Evolutionary conservation across 2,113 vertebrate genomes (phyloP).

Genomic region (Ahaetulla prasina): DNA sequence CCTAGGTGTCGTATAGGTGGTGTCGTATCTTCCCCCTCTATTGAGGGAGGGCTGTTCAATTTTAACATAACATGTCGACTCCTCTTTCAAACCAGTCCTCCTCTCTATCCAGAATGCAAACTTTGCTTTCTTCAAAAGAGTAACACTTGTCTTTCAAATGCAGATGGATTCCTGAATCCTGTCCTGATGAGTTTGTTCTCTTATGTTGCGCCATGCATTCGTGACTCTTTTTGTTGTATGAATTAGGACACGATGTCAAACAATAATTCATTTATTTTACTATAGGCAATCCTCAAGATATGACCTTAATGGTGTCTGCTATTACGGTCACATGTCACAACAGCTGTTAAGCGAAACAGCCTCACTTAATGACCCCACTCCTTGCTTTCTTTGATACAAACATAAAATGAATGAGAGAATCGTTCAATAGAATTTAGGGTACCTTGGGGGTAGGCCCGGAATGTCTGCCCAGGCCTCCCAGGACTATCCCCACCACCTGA

Average conservation of each 20-base stretch:
- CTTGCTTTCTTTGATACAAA: neutral
- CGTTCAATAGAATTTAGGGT: neutral
- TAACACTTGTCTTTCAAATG: neutral
- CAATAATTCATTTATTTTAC: neutral
- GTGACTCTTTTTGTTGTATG: neutral
- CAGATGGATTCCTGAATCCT: neutral
- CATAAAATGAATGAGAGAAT: neutral
- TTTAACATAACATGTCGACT: neutral
- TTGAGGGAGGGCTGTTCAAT: neutral
- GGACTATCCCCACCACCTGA: neutral
- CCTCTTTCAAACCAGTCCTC: neutral
- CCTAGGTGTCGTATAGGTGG: neutral
- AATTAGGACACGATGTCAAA: neutral
- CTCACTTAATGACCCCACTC: neutral
- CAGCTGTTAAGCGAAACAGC: neutral
- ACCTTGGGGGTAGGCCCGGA: neutral
- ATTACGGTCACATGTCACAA: neutral
- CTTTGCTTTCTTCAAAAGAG: neutral
- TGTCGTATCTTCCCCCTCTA: neutral
- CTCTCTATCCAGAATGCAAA: neutral
- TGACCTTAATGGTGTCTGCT: neutral
- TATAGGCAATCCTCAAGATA: neutral
- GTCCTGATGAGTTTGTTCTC: neutral
- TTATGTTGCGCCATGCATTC: neutral
- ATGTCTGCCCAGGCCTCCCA: neutral